Conservation (phyloP, 2,113 vertebrate genomes). For the Coregonus clupeaformis region DNA sequence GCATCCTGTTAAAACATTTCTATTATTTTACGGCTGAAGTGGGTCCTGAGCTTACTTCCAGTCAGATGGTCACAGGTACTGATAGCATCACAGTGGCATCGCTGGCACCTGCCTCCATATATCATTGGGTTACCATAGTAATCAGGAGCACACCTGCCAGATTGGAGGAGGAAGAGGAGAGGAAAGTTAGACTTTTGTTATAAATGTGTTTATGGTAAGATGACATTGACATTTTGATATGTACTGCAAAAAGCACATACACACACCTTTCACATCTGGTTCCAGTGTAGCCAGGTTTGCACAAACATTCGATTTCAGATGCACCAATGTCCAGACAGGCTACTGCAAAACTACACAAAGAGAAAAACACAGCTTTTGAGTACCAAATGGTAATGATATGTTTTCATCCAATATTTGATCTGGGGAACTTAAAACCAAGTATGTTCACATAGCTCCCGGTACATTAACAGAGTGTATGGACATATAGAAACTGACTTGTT, state of each 20-base stretch:
- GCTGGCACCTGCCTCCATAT: conserved; percentile 76
- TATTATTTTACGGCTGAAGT: not conserved
- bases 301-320: conserved; percentile 75
- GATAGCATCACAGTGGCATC: conserved; percentile 69
- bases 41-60: conserved; percentile 71
- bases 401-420: no score
- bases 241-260: not conserved
- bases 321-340: conserved; percentile 73
- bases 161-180: conserved; percentile 3
- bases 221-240: no score
- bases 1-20: no score
- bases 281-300: conserved; percentile 81
- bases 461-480: no score
- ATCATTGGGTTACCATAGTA: conserved; percentile 83
- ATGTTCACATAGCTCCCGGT: no score
- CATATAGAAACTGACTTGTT: no score
- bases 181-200: not conserved
- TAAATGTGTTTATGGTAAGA: no score
- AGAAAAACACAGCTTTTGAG: not conserved
- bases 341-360: conserved; percentile 76
- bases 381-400: no score
- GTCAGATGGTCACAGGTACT: conserved; percentile 76
- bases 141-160: conserved; percentile 81
- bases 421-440: no score
- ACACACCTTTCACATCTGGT: conserved; percentile 80